Percentiles rank a stretch among this genome's conserved stretches.
Conservation (phyloP, 1,140 invertebrate species). For the Heterodera schachtii region DNA sequence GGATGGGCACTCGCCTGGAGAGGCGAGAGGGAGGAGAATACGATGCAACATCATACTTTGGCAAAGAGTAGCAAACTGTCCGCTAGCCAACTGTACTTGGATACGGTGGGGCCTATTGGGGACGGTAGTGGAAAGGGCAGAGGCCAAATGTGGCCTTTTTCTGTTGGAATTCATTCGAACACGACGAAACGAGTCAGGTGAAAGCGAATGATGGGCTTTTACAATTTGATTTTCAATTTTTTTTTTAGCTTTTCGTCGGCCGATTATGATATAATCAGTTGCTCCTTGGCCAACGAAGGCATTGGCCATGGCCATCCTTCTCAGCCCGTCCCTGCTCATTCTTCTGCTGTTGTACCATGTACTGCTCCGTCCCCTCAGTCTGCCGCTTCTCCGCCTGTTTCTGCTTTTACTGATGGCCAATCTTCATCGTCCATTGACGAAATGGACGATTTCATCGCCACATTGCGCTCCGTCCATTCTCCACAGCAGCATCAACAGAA, state of each 20-base stretch:
- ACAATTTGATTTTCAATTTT: background rate
- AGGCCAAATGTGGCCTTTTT: background rate
- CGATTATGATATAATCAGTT: background rate
- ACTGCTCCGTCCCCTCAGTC: background rate
- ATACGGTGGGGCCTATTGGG: background rate
- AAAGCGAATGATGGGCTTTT: background rate
- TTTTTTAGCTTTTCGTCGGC: background rate
- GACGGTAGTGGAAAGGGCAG: conserved; percentile 8
- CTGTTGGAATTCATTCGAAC: background rate
- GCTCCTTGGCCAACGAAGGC: background rate
- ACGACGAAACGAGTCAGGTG: background rate
- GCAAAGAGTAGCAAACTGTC: background rate
- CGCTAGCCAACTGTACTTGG: conserved; percentile 27
- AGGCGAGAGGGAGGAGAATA: background rate
- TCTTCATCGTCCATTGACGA: conserved; percentile 10
- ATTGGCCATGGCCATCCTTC: background rate
- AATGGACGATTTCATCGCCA: conserved; percentile 15
- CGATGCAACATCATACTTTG: background rate
- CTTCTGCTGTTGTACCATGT: background rate
- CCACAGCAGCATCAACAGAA: background rate
- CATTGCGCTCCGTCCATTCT: background rate
- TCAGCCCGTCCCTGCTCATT: background rate
- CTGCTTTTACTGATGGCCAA: background rate
- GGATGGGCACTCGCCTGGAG: conserved; percentile 11
- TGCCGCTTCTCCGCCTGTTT: background rate